Evolutionary conservation across 2,888 invertebrate species (phyloP), one percentile per base, ranked within the genome.

Genomic region (Ptychoptera contaminata): DNA sequence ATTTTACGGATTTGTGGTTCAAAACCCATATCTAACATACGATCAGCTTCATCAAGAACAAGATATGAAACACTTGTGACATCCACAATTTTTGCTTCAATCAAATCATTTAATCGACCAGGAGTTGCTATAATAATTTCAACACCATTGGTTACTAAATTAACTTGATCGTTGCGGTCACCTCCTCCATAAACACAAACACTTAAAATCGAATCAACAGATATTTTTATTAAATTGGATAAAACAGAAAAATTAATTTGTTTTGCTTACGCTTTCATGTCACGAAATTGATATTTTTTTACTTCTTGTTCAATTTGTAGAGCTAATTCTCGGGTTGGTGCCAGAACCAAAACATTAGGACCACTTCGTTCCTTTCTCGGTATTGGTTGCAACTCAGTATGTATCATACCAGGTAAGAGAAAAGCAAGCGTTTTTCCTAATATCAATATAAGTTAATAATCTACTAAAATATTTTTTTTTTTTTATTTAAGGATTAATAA

Each of bases 111-210:
- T 1, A 96, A 70, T 44, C 94, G 72, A 2, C 94, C 94, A 0
- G 94, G 94, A 2, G 94, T 96, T 6, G 93, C 94, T 52, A 96
- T 92, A 0, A 94, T 81, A 48, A 96, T 92, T 61, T 94, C 88
- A 0, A 90, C 87, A n/a, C 91, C 93, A 50, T 72, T 70, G 1
- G 73, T 68, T 1, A 91, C 75, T 8, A 69, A 66, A 46, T 74
- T 72, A 6, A 92, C 79, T 67, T 96, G 94, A 43, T 81, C 77
- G 32, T 73, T 71, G 0, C 92, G 73, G 59, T 76, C 78, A 1
- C 83, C 92, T 15, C 94, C 94, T 42, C 94, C 96, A 66, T 94
- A 96, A 1, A 96, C 64, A 58, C 94, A 94, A 12, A 87, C 82
- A 38, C 82, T 79, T 56, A 57, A 12, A 16, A 39, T 44, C 47